phyloP scores from a whole-genome alignment of 2,797 vertebrate species.

The Pangasius sanitwongsei region DNA sequence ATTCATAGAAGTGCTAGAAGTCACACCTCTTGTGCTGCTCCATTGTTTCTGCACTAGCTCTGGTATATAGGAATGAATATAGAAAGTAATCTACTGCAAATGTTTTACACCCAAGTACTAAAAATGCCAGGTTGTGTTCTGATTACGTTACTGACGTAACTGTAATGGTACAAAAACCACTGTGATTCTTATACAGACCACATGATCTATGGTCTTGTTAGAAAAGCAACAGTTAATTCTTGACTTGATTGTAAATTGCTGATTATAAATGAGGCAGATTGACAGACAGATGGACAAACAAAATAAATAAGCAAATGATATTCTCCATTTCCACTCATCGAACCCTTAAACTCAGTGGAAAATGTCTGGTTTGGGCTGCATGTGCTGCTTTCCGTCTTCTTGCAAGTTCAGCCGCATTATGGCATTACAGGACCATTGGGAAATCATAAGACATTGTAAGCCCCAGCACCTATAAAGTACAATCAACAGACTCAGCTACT shows the following conservation, averaged over 20 bases:
- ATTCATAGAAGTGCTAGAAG: neutral
- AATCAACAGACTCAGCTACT: constrained; percentile 30
- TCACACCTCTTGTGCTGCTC: neutral
- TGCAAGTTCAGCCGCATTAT: constrained; percentile 34
- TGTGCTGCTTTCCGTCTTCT: constrained; percentile 10
- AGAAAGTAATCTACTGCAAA: neutral
- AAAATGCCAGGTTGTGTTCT: neutral
- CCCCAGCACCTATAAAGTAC: constrained; percentile 30
- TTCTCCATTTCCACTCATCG: neutral
- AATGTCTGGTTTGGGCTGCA: constrained; percentile 18
- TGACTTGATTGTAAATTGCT: neutral
- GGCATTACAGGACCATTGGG: constrained; percentile 39
- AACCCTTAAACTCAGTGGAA: neutral
- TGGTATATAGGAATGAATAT: neutral
- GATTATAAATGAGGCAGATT: neutral
- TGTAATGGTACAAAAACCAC: neutral
- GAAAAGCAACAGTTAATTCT: neutral
- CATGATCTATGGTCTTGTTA: neutral
- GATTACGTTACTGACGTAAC: neutral
- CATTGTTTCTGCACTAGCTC: neutral
- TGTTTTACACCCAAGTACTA: neutral
- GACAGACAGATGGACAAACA: neutral
- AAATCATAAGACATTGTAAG: constrained; percentile 33
- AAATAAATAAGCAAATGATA: neutral
- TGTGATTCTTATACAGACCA: neutral